Evolutionary conservation across 2,113 vertebrate species (phyloP).

Genomic region (Ciconia boyciana): DNA sequence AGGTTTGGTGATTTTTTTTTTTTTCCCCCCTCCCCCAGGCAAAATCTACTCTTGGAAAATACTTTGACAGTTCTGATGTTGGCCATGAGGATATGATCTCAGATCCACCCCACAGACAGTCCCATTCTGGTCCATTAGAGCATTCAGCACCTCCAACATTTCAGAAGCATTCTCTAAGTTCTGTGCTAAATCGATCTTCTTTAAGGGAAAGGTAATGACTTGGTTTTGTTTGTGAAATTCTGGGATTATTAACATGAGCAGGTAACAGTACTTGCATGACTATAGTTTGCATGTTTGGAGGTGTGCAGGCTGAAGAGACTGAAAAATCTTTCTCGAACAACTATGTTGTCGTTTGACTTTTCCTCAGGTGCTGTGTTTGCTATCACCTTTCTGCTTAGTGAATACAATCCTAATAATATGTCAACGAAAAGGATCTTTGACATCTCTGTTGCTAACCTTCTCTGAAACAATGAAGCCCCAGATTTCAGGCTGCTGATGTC

Average conservation of each 20-base stretch:
- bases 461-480: not conserved
- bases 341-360: not conserved
- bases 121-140: conserved; percentile 13
- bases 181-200: conserved; percentile 76
- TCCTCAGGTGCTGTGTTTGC: not conserved
- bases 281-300: not conserved
- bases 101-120: not conserved
- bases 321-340: not conserved
- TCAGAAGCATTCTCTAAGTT: conserved; percentile 68
- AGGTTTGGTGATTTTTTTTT: not conserved
- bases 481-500: not conserved
- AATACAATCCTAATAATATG: not conserved
- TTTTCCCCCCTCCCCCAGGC: conserved; percentile 52
- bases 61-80: conserved; percentile 43
- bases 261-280: not conserved
- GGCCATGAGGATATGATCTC: conserved; percentile 50
- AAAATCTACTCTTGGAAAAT: conserved; percentile 48
- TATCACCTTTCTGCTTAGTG: not conserved
- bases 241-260: not conserved
- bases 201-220: conserved; percentile 85
- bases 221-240: not conserved
- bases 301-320: not conserved
- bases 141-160: conserved; percentile 59
- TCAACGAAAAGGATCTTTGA: not conserved
- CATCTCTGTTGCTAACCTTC: not conserved